Percentiles rank a stretch among this genome's conserved stretches.
These are phyloP conservation scores for Burhinus oedicnemus DNA, from an alignment of 2,113 vertebrate genomes.

Conservation along the genomic window DNA sequence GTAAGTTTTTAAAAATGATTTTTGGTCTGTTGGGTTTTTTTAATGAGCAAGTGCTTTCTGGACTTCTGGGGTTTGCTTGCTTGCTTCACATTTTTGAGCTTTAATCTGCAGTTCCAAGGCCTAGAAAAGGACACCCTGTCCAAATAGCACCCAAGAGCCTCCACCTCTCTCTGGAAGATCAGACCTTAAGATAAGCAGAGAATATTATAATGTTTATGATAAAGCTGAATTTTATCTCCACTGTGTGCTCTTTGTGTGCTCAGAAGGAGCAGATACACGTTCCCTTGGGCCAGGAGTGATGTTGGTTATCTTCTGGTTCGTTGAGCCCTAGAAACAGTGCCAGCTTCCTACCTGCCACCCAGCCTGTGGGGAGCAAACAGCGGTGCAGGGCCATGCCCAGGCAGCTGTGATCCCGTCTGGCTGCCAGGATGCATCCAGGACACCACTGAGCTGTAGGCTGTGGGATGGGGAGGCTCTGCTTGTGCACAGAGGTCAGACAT, in stretches of 20 bases:
- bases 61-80: not conserved
- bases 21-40: not conserved
- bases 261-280: not conserved
- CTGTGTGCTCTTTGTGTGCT: not conserved
- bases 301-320: not conserved
- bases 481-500: not conserved
- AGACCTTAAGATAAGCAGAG: not conserved
- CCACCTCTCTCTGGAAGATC: not conserved
- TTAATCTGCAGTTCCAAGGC: not conserved
- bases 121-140: not conserved
- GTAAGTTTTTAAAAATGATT: not conserved
- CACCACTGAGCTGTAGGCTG: not conserved
- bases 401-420: not conserved
- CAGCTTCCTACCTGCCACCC: not conserved
- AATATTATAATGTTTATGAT: not conserved
- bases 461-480: not conserved
- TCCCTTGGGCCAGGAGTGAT: not conserved
- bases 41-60: not conserved
- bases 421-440: not conserved
- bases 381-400: rapidly evolving
- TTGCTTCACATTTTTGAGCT: not conserved
- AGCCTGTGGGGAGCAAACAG: not conserved
- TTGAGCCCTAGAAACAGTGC: not conserved
- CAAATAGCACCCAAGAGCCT: not conserved
- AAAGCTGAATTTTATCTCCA: not conserved